Evolutionary conservation across 2,888 invertebrate species (phyloP), one percentile per base, ranked within the genome.

Genomic region (Coleophora flavipennella): DNA sequence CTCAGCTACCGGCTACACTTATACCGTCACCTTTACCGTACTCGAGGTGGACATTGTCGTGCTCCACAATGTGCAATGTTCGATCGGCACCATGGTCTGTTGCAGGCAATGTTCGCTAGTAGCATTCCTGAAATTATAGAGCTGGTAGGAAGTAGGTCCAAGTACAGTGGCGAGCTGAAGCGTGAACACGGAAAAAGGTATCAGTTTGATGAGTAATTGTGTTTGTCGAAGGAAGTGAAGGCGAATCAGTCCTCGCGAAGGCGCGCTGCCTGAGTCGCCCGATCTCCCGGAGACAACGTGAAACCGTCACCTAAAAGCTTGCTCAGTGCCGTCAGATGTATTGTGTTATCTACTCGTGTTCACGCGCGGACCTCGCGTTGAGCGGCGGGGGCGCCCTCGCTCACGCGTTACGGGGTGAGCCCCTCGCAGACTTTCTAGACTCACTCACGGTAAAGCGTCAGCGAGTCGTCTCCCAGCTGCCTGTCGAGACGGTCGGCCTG

Each of bases 111-210:
- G 92, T 99, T 99, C 94, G 97, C 98, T 90, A 97, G 96, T 92
- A 97, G 96, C 92, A 96, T 99, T 88, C 98, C 98, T 86, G 98
- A 99, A 93, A 97, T 99, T 89, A 97, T 96, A 89, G 97, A 98
- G 90, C 95, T 99, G 89, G 94, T 98, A 90, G 97, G 97, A 88
- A 95, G 95, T 91, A 94, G 97, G 88, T 96, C 97, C 90, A 97
- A 97, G 90, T 98, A 98, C 91, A 95, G 96, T 89, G 98, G 98
- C 86, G 95, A 96, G 88, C 97, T 96, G 91, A 97, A 97, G 91
- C 94, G 96, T 88, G 97, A 97, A 90, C 95, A 96, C 86, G 97
- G 97, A 91, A 96, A 97, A 92, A 96, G 97, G 97, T 97, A 94
- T 90, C 86, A 74, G 72, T 77, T 80, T 83, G 70, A 78, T 57